Percentiles rank a stretch among this genome's conserved stretches.
Conservation (phyloP, 2,888 invertebrate species). For the Nemotelus pantherinus region DNA sequence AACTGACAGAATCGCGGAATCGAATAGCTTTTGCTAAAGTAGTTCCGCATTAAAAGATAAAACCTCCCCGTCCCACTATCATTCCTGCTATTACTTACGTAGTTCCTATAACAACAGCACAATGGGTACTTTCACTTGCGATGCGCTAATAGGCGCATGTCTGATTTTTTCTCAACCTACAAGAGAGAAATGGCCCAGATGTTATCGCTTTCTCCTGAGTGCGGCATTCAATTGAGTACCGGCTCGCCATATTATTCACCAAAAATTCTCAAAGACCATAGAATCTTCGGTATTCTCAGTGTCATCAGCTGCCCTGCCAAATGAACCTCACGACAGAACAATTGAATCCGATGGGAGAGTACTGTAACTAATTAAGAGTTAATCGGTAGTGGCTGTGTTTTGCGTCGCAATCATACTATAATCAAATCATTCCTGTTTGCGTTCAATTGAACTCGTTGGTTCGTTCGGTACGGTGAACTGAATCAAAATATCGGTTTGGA, state of each 20-base stretch:
- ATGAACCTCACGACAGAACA: neutral
- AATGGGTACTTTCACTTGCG: too few species aligned
- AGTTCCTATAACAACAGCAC: too few species aligned
- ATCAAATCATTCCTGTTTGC: neutral
- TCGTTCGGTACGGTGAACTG: neutral
- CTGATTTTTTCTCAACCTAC: neutral
- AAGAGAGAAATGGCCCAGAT: constrained; percentile 8
- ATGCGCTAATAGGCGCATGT: constrained; percentile 7
- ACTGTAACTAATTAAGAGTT: too few species aligned
- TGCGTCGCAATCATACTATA: constrained; percentile 9
- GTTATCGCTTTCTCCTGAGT: constrained; percentile 2
- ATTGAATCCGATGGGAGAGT: too few species aligned
- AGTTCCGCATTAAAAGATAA: too few species aligned
- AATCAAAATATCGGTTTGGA: constrained; percentile 4
- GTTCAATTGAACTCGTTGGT: neutral
- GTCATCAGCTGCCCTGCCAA: neutral
- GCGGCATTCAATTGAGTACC: neutral
- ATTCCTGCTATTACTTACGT: too few species aligned
- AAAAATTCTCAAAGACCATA: constrained; percentile 1
- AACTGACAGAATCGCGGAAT: too few species aligned
- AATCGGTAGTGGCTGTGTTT: neutral
- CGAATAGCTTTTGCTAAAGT: too few species aligned
- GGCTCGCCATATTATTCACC: constrained; percentile 19
- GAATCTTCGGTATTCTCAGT: neutral
- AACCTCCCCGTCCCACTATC: too few species aligned